Conservation (phyloP, 2,888 invertebrate species). For the Melikaiella ostensackeni region DNA sequence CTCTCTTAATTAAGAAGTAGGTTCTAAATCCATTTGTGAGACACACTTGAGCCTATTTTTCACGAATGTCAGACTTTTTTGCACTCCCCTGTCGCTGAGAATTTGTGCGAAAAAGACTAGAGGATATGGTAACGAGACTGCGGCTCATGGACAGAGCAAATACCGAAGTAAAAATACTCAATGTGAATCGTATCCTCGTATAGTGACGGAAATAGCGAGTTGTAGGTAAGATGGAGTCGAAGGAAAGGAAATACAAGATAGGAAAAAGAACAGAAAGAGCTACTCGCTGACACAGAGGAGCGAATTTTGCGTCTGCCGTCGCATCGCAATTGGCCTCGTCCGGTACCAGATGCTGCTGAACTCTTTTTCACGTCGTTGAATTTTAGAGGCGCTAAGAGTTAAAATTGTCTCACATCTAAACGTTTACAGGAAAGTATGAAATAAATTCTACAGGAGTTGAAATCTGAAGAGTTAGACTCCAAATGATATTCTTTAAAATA, state of each 20-base stretch:
- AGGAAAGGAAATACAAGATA: conserved; percentile 53
- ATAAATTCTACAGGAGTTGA: conserved; percentile 14
- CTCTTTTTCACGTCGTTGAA: conserved; percentile 38
- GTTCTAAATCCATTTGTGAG: conserved; percentile 31
- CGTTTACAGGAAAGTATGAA: conserved; percentile 4
- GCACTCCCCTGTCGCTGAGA: background rate
- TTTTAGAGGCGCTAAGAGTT: conserved; percentile 36
- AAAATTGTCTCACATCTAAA: conserved; percentile 16
- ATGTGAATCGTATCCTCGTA: conserved; percentile 64
- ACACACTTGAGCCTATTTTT: conserved; percentile 28
- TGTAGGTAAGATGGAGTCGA: conserved; percentile 44
- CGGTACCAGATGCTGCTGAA: conserved; percentile 13
- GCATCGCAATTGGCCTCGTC: conserved; percentile 38
- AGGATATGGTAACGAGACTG: conserved; percentile 49
- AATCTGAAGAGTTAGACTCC: background rate
- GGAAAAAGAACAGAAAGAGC: conserved; percentile 48
- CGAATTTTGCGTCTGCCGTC: conserved; percentile 56
- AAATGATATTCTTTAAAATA: no score
- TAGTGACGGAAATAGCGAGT: conserved; percentile 59
- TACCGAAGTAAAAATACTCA: conserved; percentile 64
- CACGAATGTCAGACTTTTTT: conserved; percentile 10
- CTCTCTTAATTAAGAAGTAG: conserved; percentile 33
- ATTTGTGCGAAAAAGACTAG: conserved; percentile 33
- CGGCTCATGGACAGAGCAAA: conserved; percentile 49
- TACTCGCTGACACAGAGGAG: conserved; percentile 47